These are phyloP conservation scores for Opisthocomus hoazin DNA, from an alignment of 2,113 vertebrate genomes.

Conservation along the genomic window DNA sequence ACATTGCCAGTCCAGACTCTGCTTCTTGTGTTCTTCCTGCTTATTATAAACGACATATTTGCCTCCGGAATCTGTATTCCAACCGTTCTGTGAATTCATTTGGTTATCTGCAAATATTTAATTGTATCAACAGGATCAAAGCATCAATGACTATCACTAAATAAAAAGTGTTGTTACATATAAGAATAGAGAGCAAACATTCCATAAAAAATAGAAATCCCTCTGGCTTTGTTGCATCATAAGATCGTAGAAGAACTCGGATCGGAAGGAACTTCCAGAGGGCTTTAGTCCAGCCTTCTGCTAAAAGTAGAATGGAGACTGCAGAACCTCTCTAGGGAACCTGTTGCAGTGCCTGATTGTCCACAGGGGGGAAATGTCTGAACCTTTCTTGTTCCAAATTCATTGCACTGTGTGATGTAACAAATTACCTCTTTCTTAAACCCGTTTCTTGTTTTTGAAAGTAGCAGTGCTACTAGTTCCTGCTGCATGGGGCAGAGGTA, in stretches of 20 bases:
- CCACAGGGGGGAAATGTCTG: neutral
- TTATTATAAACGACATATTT: neutral
- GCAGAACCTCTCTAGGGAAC: neutral
- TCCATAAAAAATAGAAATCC: neutral
- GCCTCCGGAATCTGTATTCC: neutral
- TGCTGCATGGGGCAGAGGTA: neutral
- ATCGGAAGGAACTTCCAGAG: neutral
- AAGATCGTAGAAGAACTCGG: neutral
- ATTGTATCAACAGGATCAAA: neutral
- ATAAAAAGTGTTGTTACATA: neutral
- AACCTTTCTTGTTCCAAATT: neutral
- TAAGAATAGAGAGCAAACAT: neutral
- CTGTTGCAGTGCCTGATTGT: neutral
- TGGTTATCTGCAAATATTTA: neutral
- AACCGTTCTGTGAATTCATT: neutral
- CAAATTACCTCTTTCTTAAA: neutral
- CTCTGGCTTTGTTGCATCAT: neutral
- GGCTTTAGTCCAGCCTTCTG: neutral
- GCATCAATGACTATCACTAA: neutral
- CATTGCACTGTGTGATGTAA: neutral
- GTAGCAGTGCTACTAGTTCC: neutral
- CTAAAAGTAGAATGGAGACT: neutral
- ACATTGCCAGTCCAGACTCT: neutral
- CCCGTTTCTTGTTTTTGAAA: neutral
- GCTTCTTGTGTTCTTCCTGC: neutral